These are phyloP conservation scores for Brachionus manjavacas DNA, from an alignment of 1,140 invertebrate species.

Conservation along the genomic window DNA sequence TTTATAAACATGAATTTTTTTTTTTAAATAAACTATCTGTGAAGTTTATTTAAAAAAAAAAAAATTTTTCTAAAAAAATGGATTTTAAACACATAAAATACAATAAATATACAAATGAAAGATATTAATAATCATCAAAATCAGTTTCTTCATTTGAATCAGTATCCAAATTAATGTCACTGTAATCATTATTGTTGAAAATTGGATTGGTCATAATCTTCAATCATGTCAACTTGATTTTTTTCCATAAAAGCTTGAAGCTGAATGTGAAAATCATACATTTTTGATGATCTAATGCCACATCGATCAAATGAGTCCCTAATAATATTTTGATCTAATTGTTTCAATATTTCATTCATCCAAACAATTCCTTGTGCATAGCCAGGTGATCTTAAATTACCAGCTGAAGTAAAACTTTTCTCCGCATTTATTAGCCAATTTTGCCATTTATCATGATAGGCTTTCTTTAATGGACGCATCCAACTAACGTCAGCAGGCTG, in stretches of 20 bases:
- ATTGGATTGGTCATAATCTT: neutral
- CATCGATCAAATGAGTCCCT: neutral
- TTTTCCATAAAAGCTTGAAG: neutral
- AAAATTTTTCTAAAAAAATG: neutral
- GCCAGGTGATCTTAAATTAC: neutral
- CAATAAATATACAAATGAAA: neutral
- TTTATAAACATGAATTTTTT: neutral
- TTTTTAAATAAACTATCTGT: neutral
- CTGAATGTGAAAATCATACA: neutral
- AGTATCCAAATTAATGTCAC: neutral
- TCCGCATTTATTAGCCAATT: neutral
- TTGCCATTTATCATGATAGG: neutral
- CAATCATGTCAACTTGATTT: neutral
- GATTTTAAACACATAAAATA: neutral
- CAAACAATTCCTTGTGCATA: neutral
- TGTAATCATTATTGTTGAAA: neutral
- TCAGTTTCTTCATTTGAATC: neutral
- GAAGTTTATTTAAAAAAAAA: no score
- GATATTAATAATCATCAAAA: neutral
- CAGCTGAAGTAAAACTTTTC: neutral
- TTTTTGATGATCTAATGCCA: neutral
- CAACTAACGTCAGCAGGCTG: neutral
- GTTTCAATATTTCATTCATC: neutral
- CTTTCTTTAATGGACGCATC: neutral
- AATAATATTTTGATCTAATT: neutral